Conservation (phyloP, 2,113 vertebrate genomes). For the Stercorarius parasiticus region DNA sequence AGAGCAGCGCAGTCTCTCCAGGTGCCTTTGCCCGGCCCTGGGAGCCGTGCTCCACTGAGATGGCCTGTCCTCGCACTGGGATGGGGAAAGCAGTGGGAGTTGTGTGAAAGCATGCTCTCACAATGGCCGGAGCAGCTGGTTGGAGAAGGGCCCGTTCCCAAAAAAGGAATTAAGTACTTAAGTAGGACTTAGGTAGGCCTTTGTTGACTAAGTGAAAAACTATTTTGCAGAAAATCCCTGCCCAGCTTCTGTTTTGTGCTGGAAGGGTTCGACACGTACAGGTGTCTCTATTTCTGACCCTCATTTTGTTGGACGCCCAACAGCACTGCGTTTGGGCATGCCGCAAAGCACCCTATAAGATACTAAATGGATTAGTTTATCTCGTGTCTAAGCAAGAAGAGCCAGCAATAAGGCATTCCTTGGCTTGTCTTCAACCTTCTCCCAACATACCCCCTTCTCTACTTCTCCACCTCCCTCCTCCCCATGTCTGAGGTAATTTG, state of each 20-base stretch:
- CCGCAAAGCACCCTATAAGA: not conserved
- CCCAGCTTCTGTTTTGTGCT: not conserved
- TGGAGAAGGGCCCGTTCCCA: not conserved
- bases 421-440: not conserved
- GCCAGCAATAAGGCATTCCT: not conserved
- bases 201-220: slow-evolving; percentile 23
- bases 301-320: not conserved
- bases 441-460: not conserved
- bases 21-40: not conserved
- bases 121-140: not conserved
- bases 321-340: not conserved
- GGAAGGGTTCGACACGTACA: not conserved
- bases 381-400: not conserved
- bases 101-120: not conserved
- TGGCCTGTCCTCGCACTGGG: fast-evolving
- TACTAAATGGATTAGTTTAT: not conserved
- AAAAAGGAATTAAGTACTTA: slow-evolving; percentile 49
- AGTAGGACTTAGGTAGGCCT: slow-evolving; percentile 28
- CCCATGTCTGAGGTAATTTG: fast-evolving
- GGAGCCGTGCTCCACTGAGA: fast-evolving
- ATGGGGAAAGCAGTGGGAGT: not conserved
- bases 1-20: not conserved
- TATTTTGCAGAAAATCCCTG: slow-evolving; percentile 22
- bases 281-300: not conserved
- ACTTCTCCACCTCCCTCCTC: not conserved